These are phyloP conservation scores for Pantherophis vulpinus DNA, from an alignment of 2,797 vertebrate species.

Conservation along the genomic window DNA sequence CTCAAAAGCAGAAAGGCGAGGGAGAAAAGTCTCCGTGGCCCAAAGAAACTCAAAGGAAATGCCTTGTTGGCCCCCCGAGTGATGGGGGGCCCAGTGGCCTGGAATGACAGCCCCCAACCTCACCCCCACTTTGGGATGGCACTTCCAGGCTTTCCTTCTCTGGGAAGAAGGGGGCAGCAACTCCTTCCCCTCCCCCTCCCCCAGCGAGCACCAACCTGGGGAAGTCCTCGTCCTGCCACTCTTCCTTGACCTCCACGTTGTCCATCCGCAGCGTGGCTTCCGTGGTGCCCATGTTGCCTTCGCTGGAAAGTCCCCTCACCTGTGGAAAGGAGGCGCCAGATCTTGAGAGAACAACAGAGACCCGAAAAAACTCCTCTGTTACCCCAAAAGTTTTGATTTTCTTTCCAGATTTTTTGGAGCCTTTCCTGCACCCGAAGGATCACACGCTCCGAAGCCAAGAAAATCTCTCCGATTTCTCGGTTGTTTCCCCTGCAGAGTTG, in stretches of 20 bases:
- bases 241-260: constrained; percentile 85
- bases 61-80: background rate
- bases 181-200: too few relatives aligned
- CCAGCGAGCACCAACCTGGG: constrained; percentile 76
- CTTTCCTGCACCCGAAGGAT: background rate
- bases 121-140: too few relatives aligned
- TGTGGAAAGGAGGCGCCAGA: constrained; percentile 14
- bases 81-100: background rate
- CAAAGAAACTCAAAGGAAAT: background rate
- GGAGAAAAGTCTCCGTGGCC: background rate
- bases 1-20: background rate
- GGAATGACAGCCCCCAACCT: background rate
- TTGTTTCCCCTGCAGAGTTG: background rate
- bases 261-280: constrained; percentile 90
- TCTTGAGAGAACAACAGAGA: background rate
- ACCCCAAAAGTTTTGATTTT: background rate
- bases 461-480: background rate
- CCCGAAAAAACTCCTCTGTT: background rate
- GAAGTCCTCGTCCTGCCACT: constrained; percentile 92
- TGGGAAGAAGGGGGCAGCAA: background rate
- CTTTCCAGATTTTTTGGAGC: background rate
- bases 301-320: background rate
- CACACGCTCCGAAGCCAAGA: background rate
- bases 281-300: constrained; percentile 82
- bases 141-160: too few relatives aligned